Base-by-base conservation (phyloP, 2,888 invertebrate genomes). In the Synanthedon vespiformis region DNA sequence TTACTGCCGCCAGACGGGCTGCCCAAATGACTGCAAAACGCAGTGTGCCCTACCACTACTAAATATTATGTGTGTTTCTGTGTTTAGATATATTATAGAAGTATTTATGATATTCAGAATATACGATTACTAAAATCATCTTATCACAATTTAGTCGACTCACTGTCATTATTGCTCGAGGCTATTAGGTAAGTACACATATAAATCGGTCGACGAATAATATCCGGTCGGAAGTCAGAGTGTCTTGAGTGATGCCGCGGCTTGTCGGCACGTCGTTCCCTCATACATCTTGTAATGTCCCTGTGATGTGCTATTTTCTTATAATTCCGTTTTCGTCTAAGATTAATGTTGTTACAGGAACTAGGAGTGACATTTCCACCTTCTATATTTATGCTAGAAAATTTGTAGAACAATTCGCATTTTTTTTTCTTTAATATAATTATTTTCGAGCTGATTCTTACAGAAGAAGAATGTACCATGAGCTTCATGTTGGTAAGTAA, bases 161-260 rank as follows among this genome's bases (percentile, higher is more conserved):
- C 34, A 34, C 34, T 34, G 34, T 34, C 34, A 34, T 34, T 34
- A 34, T 34, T 34, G 34, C 34, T 10, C 10, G 34, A 34, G 34
- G 34, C 34, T 34, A 34, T 34, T 34, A 13, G 14, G 44, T 44
- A 48, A 16, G 18, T 48, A 48, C 14, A 22, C 18, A 14, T 53
- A 56, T 59, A 57, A 61, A 58, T 61, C 61, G 71, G 70, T 67
- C 68, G 69, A 59, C 53, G 62, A 53, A 63, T 71, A 72, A 74
- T 72, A 68, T 72, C 72, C 73, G 72, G 61, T 52, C 63, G 69
- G 70, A 70, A 67, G 64, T 58, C 57, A 55, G 59, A 58, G 57
- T 65, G 68, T 68, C 72, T 67, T 68, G 69, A 71, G 61, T 64
- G 69, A 72, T 70, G 72, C 57, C 58, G 59, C 49, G 60, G 64